Evolutionary conservation across 2,113 vertebrate genomes (phyloP).

Genomic region (Aepyceros melampus): DNA sequence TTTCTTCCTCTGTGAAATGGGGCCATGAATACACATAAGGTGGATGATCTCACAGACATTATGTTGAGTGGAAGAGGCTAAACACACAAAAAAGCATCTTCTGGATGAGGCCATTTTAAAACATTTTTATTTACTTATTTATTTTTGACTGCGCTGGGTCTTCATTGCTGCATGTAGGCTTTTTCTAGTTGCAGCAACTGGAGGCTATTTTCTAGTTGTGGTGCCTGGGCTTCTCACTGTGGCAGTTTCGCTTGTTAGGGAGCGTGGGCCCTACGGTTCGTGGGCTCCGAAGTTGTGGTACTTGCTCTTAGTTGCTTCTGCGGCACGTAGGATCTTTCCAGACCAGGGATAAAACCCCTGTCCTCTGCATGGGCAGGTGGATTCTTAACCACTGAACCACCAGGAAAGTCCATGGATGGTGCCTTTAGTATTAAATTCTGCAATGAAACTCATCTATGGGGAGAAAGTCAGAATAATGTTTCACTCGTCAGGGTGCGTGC

Average conservation of each 20-base stretch:
- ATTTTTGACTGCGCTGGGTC: not conserved
- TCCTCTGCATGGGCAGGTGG: not conserved
- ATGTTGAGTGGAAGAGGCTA: not conserved
- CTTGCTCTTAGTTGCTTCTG: not conserved
- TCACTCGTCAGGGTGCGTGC: not conserved
- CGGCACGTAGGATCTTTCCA: accelerated
- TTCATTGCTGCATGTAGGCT: not conserved
- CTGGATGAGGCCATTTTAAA: not conserved
- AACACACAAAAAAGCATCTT: not conserved
- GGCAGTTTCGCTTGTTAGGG: not conserved
- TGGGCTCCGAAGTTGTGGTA: not conserved
- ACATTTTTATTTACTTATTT: not conserved
- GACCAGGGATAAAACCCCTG: not conserved
- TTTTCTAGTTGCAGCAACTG: not conserved
- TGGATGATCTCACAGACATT: not conserved
- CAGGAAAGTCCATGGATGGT: not conserved
- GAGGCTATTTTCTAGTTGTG: not conserved
- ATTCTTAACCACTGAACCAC: not conserved
- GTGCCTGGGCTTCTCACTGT: not conserved
- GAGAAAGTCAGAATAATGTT: not conserved
- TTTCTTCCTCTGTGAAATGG: not conserved
- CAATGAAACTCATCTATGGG: not conserved
- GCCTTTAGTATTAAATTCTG: not conserved
- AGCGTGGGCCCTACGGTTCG: not conserved
- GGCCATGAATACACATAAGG: not conserved